Conservation (phyloP, 2,888 invertebrate species). For the Plusia festucae region DNA sequence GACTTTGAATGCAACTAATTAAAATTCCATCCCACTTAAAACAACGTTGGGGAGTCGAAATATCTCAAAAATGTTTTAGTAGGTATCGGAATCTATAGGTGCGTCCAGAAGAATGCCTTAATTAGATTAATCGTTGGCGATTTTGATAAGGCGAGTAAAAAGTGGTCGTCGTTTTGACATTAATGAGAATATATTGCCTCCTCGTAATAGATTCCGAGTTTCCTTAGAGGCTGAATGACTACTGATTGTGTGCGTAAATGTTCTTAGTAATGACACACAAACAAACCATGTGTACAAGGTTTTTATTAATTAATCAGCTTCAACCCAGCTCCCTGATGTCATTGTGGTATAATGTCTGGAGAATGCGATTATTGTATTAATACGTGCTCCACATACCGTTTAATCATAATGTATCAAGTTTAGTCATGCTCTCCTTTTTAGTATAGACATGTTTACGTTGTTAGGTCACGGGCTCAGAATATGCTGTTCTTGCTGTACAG, state of each 20-base stretch:
- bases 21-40: conserved; percentile 79
- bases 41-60: conserved; percentile 69
- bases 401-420: conserved; percentile 16
- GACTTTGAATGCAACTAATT: conserved; percentile 72
- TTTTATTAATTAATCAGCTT: conserved; percentile 51
- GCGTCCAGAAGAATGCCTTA: conserved; percentile 83
- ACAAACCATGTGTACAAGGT: conserved; percentile 27
- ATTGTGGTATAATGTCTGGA: conserved; percentile 42
- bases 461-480: neutral
- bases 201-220: conserved; percentile 46
- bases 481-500: neutral
- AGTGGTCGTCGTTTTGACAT: conserved; percentile 74
- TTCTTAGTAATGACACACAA: conserved; percentile 31
- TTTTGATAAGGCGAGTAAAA: conserved; percentile 80
- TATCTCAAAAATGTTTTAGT: conserved; percentile 79
- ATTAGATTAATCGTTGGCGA: conserved; percentile 85
- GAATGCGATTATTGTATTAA: conserved; percentile 51
- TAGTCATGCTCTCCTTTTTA: conserved; percentile 13
- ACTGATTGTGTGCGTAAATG: conserved; percentile 25
- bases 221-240: conserved; percentile 40
- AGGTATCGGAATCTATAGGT: conserved; percentile 76
- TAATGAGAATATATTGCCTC: conserved; percentile 82
- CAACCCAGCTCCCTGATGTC: conserved; percentile 46
- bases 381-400: conserved; percentile 14
- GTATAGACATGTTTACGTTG: neutral